phyloP scores from a whole-genome alignment of 2,888 invertebrate species.

The Mythimna ferrago region DNA sequence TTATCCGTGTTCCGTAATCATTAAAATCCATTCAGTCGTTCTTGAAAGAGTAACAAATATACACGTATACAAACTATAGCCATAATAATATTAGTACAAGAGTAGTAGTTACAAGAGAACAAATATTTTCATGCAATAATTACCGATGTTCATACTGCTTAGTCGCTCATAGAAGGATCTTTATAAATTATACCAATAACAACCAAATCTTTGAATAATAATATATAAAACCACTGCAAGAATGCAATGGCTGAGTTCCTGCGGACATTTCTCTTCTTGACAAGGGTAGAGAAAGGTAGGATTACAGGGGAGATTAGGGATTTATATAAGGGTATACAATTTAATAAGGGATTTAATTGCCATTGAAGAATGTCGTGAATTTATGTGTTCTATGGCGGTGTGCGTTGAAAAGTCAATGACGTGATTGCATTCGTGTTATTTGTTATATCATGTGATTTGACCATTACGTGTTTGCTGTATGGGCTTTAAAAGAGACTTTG shows the following conservation, averaged over 20 bases:
- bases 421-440: slow-evolving; percentile 4
- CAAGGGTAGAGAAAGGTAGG: slow-evolving; percentile 58
- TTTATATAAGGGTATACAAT: slow-evolving; percentile 37
- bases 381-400: slow-evolving; percentile 32
- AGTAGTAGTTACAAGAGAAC: too few relatives aligned
- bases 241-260: slow-evolving; percentile 47
- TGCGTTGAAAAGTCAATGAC: slow-evolving; percentile 11
- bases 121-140: too few relatives aligned
- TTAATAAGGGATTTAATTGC: slow-evolving; percentile 46
- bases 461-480: too few relatives aligned
- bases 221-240: slow-evolving; percentile 48
- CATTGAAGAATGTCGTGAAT: slow-evolving; percentile 44
- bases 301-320: slow-evolving; percentile 41
- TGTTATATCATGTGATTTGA: too few relatives aligned
- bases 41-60: too few relatives aligned
- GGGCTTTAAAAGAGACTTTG: too few relatives aligned
- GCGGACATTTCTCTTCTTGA: slow-evolving; percentile 26
- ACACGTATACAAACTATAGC: too few relatives aligned
- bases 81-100: too few relatives aligned
- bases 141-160: too few relatives aligned
- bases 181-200: slow-evolving; percentile 20
- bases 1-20: too few relatives aligned
- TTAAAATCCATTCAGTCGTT: too few relatives aligned
- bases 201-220: slow-evolving; percentile 13
- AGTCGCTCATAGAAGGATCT: too few relatives aligned